Evolutionary conservation across 2,888 invertebrate genomes (phyloP), one percentile per base, ranked within the genome.

Genomic region (Dichetophora obliterata): DNA sequence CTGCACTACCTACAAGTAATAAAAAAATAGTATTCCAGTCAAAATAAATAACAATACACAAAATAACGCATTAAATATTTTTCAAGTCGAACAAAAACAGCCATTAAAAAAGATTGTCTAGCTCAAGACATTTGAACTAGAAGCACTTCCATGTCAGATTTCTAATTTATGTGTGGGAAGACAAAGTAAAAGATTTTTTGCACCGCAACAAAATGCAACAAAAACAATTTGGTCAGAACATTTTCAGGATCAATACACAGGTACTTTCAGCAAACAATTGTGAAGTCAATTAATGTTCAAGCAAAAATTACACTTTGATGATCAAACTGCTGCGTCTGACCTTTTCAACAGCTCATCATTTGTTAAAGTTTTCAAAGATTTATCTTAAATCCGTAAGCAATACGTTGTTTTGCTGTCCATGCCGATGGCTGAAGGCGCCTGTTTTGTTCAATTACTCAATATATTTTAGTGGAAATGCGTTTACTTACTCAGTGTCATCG

Each of bases 81-180:
- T 31, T 57, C 4, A 59, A 31, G 8, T 70, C 54, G 3, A 54
- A 70, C 16, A n/a, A n/a, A 70, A 54, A 70, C n/a, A 70, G 54
- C 9, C 6, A 27, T 16, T 34, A 57, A 54, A 70, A 8, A 54
- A 52, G 31, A 22, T 54, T 8, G 34, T 27, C 19, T n/a, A 37
- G n/a, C 72, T 52, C 74, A 80, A 78, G 14, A 50, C 75, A 79
- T 78, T 75, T 77, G 75, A 76, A 50, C 24, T 65, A 37, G 66
- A 27, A 22, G 24, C 71, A 61, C 34, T 69, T 70, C 74, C 78
- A 69, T 54, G 79, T 77, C 81, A 79, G 77, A 81, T 81, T 80
- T 81, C 48, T 66, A 78, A 81, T 79, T 80, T 81, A 81, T 80
- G 78, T 72, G 69, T n/a, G 50, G n/a, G 24, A 22, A 22, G 22